Conservation (phyloP, 2,797 vertebrate species). For the Hephaestus fuliginosus region DNA sequence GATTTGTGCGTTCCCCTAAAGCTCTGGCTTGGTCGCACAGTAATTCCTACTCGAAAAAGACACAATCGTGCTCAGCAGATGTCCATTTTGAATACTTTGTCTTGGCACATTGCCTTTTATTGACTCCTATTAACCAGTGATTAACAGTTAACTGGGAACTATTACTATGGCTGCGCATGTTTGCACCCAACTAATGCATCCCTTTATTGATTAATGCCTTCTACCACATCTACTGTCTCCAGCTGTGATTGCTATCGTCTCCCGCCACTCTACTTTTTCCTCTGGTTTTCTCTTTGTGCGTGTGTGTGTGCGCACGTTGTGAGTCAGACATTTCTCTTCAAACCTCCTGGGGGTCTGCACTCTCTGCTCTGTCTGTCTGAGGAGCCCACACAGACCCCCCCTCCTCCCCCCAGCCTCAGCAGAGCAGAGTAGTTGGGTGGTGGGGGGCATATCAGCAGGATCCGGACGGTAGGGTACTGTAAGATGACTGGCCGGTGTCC, state of each 20-base stretch:
- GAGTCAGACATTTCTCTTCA: slow-evolving; percentile 56
- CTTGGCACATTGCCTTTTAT: slow-evolving; percentile 13
- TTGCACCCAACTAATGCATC: slow-evolving; percentile 29
- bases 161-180: not conserved
- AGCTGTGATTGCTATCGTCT: slow-evolving; percentile 24
- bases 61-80: not conserved
- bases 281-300: slow-evolving; percentile 5
- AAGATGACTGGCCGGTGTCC: not conserved
- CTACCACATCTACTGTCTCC: not conserved
- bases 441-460: slow-evolving; percentile 2
- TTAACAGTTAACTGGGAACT: slow-evolving; percentile 26
- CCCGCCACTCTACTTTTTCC: slow-evolving; percentile 22
- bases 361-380: slow-evolving; percentile 48
- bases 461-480: not conserved
- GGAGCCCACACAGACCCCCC: slow-evolving; percentile 36
- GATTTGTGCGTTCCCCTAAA: slow-evolving; percentile 22
- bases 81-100: slow-evolving; percentile 14
- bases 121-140: slow-evolving; percentile 23
- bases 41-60: slow-evolving; percentile 23
- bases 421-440: not conserved
- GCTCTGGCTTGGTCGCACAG: not conserved
- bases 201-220: slow-evolving; percentile 44
- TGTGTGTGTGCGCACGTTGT: slow-evolving; percentile 11
- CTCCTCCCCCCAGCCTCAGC: not conserved
- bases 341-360: slow-evolving; percentile 45